Conservation (phyloP, 2,113 vertebrate species). For the Paramormyrops kingsleyae region DNA sequence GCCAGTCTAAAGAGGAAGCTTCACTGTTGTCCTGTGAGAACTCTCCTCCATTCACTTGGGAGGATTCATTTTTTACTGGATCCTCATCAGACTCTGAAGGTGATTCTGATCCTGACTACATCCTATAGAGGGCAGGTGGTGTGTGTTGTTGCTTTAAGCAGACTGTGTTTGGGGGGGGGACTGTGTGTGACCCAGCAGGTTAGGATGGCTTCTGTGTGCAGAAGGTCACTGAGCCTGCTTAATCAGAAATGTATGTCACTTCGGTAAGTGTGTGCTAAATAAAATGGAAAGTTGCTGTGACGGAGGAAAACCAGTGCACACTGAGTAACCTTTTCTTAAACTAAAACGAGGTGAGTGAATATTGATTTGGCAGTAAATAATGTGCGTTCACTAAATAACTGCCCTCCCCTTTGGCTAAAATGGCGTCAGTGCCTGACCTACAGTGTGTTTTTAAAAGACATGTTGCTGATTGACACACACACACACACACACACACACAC, state of each 20-base stretch:
- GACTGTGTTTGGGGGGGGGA: neutral
- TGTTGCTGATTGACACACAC: neutral
- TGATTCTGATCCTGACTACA: conserved; percentile 7
- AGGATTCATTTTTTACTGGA: neutral
- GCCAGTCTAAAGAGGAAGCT: neutral
- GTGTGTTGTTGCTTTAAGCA: neutral
- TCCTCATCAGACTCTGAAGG: neutral
- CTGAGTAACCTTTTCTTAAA: neutral
- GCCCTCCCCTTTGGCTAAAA: neutral
- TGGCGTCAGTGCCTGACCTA: neutral
- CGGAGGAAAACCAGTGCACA: neutral
- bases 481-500: neutral
- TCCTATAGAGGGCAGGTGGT: neutral
- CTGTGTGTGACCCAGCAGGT: neutral
- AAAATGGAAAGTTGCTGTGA: neutral
- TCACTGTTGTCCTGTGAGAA: neutral
- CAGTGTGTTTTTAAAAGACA: neutral
- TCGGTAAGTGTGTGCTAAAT: neutral
- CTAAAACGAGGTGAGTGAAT: neutral
- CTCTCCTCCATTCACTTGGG: neutral
- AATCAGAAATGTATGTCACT: neutral
- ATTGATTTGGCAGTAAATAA: neutral
- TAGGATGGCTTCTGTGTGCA: neutral
- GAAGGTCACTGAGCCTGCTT: neutral
- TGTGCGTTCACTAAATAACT: neutral